Percentiles rank a stretch among this genome's conserved stretches.
phyloP scores from a whole-genome alignment of 2,888 invertebrate genomes.

The Melieria omissa region DNA sequence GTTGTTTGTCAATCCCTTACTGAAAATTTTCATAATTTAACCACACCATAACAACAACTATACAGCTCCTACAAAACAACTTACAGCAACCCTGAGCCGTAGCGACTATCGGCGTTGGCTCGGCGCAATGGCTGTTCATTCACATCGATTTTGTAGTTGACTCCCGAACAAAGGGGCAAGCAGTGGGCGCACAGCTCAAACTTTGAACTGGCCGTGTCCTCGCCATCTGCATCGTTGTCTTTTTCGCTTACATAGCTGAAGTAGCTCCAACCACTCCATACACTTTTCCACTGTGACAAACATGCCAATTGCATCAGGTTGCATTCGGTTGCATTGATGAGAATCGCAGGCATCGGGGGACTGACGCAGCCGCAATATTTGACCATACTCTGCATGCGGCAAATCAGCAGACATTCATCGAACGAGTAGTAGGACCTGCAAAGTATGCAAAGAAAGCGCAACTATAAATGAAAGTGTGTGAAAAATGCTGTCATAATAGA shows the following conservation, averaged over 20 bases:
- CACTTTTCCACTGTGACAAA: conserved; percentile 52
- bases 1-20: conserved; percentile 51
- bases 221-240: conserved; percentile 17
- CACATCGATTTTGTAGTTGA: conserved; percentile 52
- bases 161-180: conserved; percentile 58
- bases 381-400: conserved; percentile 57
- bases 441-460: neutral
- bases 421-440: conserved; percentile 60
- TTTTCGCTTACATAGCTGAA: conserved; percentile 51
- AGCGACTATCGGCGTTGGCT: conserved; percentile 35
- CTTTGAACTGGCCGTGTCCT: conserved; percentile 12
- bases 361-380: conserved; percentile 61
- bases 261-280: conserved; percentile 54
- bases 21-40: conserved; percentile 32
- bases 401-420: conserved; percentile 60
- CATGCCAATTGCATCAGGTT: conserved; percentile 58
- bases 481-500: no score
- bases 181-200: conserved; percentile 54
- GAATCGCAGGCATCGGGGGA: conserved; percentile 51
- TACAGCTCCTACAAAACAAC: conserved; percentile 30
- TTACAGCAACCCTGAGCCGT: conserved; percentile 54
- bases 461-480: no score
- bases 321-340: conserved; percentile 51
- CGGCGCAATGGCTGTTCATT: conserved; percentile 52
- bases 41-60: conserved; percentile 1